Evolutionary conservation across 30 jellyfish, hydroid and myxozoan genomes (phyloP), one percentile per base, ranked within the genome.

Genomic region (Rhopilema esculentum): DNA sequence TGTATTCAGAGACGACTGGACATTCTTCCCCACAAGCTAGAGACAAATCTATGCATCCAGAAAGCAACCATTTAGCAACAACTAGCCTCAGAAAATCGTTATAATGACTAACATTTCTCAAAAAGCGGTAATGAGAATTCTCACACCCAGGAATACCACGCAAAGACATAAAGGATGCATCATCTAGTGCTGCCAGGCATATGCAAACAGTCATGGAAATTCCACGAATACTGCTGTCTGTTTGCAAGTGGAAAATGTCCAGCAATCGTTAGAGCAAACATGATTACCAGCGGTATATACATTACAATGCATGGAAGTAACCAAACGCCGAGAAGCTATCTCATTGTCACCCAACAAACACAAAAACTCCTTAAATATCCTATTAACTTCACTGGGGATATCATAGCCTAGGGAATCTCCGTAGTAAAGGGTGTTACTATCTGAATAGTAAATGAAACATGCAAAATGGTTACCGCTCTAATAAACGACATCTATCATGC

Each of bases 161-260:
- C 49, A 75, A 48, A 48, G 86, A 4, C 71, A 75, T n/a, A 48
- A 27, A 75, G 8, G 86, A 32, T 68, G 72, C 72, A 50, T 29
- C 30, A 50, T 75, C 73, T n/a, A 33, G 26, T 2, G 86, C 27
- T 33, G 74, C 86, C 28, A 75, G 6, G 1, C 53, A 50, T 74
- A 75, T 49, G 7, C 66, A 50, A 68, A 75, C 17, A 22, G 2
- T 33, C 1, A 74, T 27, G 20, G 74, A 50, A 1, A 75, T 75
- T 12, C 86, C 86, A 75, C 86, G 48, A 24, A 75, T 75, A 24
- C 29, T n/a, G 23, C 52, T 57, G 25, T 33, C 30, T 40, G 57
- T 40, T 40, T 40, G 57, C 12, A 40, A 12, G 57, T 6, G 57
- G 12, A 40, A 40, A 40, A 40, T 40, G 9, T 12, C 57, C 57